Percentiles rank a stretch among this genome's conserved stretches.
Conservation (phyloP, 2,113 vertebrate genomes). For the Chrysochloris asiatica region DNA sequence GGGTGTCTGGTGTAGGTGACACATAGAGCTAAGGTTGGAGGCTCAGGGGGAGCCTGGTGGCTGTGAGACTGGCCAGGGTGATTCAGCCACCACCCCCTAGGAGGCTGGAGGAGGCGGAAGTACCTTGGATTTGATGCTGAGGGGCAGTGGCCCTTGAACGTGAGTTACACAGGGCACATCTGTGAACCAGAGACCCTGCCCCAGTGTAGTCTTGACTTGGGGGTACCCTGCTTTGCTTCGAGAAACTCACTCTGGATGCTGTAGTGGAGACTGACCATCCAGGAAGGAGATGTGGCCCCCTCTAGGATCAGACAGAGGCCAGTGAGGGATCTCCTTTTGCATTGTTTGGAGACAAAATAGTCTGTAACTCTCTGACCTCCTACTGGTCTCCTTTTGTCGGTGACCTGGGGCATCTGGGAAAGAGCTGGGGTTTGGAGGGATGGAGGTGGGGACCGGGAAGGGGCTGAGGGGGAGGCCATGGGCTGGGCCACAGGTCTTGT, state of each 20-base stretch:
- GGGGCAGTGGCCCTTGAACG: neutral
- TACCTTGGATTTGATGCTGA: neutral
- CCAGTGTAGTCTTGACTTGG: neutral
- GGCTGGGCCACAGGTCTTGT: neutral
- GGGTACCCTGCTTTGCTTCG: neutral
- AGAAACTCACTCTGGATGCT: neutral
- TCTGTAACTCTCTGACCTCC: neutral
- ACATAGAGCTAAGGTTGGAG: fast-evolving
- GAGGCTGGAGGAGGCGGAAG: too few species aligned
- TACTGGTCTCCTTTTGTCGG: neutral
- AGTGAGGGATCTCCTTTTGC: neutral
- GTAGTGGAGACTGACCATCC: too few species aligned
- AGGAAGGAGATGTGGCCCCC: fast-evolving
- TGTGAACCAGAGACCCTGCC: neutral
- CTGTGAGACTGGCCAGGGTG: neutral
- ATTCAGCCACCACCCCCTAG: too few species aligned
- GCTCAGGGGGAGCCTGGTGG: neutral
- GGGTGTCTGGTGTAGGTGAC: too few species aligned
- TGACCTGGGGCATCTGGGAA: neutral
- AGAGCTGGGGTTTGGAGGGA: neutral
- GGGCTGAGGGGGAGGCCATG: neutral
- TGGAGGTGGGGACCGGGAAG: neutral
- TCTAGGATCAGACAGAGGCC: neutral
- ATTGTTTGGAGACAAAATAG: slow-evolving; percentile 63
- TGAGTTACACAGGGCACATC: neutral